Conservation (phyloP, 2,113 vertebrate species). For the Bambusicola thoracicus region DNA sequence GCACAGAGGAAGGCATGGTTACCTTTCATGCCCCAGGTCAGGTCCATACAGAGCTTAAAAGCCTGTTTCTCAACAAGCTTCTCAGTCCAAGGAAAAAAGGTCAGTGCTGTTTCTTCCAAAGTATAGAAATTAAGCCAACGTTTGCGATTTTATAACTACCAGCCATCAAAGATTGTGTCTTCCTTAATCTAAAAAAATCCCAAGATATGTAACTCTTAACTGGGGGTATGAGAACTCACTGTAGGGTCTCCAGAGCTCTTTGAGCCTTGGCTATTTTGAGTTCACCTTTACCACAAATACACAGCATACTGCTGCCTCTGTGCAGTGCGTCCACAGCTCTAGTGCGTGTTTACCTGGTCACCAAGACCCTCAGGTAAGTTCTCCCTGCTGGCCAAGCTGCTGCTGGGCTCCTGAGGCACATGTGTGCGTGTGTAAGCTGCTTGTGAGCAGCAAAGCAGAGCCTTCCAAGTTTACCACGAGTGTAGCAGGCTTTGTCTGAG, state of each 20-base stretch:
- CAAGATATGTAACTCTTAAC: background rate
- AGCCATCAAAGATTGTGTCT: rapidly evolving
- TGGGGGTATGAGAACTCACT: background rate
- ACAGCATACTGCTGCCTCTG: rapidly evolving
- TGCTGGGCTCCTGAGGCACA: too few relatives aligned
- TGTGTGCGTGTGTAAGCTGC: too few relatives aligned
- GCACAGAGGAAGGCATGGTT: background rate
- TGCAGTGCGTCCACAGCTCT: background rate
- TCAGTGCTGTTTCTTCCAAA: background rate
- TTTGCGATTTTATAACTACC: background rate
- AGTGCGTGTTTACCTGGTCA: background rate
- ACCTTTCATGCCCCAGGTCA: background rate
- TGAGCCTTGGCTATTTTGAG: background rate
- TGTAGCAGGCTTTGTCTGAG: background rate
- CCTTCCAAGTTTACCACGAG: rapidly evolving
- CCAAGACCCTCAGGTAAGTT: background rate
- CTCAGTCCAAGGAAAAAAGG: background rate
- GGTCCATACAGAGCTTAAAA: background rate
- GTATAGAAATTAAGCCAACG: background rate
- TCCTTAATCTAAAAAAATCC: background rate
- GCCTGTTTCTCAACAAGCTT: background rate
- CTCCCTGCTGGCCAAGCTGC: background rate
- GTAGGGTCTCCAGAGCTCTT: background rate
- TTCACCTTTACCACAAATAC: background rate
- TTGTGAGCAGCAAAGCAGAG: background rate